phyloP scores from a whole-genome alignment of 2,888 invertebrate genomes.

The Thecocarcelia acutangulata region DNA sequence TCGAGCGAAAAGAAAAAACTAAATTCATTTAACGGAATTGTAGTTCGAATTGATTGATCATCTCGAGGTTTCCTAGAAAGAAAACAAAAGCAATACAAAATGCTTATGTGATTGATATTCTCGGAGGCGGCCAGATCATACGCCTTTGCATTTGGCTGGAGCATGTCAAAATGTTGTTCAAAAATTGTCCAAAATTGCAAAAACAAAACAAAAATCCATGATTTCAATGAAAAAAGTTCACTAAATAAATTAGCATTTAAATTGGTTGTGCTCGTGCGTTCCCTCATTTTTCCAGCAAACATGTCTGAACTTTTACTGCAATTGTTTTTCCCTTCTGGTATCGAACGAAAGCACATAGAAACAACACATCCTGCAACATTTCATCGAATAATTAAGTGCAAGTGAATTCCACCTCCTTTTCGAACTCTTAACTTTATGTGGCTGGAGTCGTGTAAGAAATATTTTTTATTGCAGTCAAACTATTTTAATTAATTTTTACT shows the following conservation, averaged over 20 bases:
- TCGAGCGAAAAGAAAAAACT: not conserved
- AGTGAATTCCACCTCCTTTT: constrained; percentile 11
- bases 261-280: no score
- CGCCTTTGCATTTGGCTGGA: constrained; percentile 13
- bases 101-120: no score
- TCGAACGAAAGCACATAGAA: not conserved
- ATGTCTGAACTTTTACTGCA: constrained; percentile 17
- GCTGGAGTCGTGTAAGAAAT: not conserved
- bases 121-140: not conserved
- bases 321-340: not conserved
- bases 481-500: constrained; percentile 61
- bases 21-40: not conserved
- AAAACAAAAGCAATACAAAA: no score
- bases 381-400: not conserved
- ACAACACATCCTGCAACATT: not conserved
- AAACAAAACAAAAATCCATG: not conserved
- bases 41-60: not conserved
- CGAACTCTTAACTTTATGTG: not conserved
- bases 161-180: no score
- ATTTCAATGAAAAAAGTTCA: not conserved
- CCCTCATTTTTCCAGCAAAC: constrained; percentile 7
- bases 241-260: constrained; percentile 42
- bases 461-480: constrained; percentile 31
- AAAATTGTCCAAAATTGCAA: not conserved
- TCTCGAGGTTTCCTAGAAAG: no score